phyloP scores from a whole-genome alignment of 1,140 invertebrate genomes.

The Himalopsyche phryganea region DNA sequence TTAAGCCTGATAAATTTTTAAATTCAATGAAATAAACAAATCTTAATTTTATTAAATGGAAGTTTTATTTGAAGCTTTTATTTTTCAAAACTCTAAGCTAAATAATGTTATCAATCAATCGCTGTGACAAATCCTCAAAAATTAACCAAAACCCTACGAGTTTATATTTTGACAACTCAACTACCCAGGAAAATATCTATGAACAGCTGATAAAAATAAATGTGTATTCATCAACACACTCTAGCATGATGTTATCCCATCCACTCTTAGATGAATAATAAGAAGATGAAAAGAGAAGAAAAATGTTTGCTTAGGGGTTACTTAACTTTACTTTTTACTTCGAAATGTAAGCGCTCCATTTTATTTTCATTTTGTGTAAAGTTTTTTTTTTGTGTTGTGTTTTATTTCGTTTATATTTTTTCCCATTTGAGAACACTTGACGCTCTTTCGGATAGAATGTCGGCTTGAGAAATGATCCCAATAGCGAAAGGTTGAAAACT shows the following conservation, averaged over 20 bases:
- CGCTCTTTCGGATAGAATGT: slow-evolving; percentile 14
- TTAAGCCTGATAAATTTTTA: no score
- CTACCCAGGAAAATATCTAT: slow-evolving; percentile 24
- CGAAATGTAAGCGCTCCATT: slow-evolving; percentile 18
- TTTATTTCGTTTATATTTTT: slow-evolving; percentile 12
- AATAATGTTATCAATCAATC: no score
- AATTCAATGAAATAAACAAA: no score
- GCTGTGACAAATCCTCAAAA: no score
- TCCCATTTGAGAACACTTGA: neutral
- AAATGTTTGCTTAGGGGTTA: slow-evolving; percentile 13
- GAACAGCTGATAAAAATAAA: slow-evolving; percentile 33
- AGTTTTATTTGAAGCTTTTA: no score
- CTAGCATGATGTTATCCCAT: slow-evolving; percentile 6
- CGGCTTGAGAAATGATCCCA: slow-evolving; percentile 21
- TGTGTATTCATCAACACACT: slow-evolving; percentile 28
- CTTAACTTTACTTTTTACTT: slow-evolving; percentile 16
- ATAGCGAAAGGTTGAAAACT: no score
- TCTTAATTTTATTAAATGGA: no score
- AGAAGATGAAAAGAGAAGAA: slow-evolving; percentile 7
- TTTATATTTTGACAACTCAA: no score
- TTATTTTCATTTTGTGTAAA: slow-evolving; percentile 15
- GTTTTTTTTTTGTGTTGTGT: slow-evolving; percentile 4
- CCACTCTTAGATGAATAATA: neutral
- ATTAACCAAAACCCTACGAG: no score
- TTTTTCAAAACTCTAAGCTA: no score